Evolutionary conservation across 2,797 vertebrate species (phyloP).

Genomic region (Astyanax mexicanus): DNA sequence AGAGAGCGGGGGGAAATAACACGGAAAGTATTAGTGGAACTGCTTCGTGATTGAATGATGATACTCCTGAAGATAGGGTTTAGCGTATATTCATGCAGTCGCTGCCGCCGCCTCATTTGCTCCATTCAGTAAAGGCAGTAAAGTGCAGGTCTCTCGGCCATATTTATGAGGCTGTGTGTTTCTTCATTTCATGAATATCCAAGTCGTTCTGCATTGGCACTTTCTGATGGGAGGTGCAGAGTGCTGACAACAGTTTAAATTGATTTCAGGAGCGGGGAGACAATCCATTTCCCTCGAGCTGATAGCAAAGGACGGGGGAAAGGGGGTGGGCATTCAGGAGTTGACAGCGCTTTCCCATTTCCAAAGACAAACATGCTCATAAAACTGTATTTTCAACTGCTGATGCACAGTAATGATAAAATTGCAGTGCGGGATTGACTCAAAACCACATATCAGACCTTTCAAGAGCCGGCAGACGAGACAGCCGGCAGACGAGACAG

Average conservation of each 20-base stretch:
- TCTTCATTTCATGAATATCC: constrained; percentile 73
- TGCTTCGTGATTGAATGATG: constrained; percentile 11
- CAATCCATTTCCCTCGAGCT: constrained; percentile 71
- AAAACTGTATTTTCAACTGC: constrained; percentile 62
- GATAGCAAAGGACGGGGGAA: constrained; percentile 62
- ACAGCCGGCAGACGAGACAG: constrained; percentile 8
- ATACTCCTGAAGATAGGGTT: constrained; percentile 11
- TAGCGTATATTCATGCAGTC: not conserved
- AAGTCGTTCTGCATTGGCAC: constrained; percentile 63
- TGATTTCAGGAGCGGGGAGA: constrained; percentile 70
- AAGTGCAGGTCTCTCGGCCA: constrained; percentile 59
- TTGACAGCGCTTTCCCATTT: constrained; percentile 66
- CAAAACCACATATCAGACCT: constrained; percentile 3
- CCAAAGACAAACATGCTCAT: constrained; percentile 70
- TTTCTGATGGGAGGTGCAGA: constrained; percentile 62
- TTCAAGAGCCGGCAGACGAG: not conserved
- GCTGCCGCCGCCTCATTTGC: not conserved
- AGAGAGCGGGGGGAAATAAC: constrained; percentile 24
- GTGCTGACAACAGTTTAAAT: constrained; percentile 72
- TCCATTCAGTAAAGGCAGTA: constrained; percentile 52
- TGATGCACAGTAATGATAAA: constrained; percentile 66
- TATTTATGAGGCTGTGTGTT: constrained; percentile 69
- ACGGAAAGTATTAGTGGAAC: constrained; percentile 14
- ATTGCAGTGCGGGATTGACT: constrained; percentile 18
- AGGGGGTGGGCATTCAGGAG: constrained; percentile 46